Conservation (phyloP, 2,888 invertebrate species). For the Holacanthella duospinosa region DNA sequence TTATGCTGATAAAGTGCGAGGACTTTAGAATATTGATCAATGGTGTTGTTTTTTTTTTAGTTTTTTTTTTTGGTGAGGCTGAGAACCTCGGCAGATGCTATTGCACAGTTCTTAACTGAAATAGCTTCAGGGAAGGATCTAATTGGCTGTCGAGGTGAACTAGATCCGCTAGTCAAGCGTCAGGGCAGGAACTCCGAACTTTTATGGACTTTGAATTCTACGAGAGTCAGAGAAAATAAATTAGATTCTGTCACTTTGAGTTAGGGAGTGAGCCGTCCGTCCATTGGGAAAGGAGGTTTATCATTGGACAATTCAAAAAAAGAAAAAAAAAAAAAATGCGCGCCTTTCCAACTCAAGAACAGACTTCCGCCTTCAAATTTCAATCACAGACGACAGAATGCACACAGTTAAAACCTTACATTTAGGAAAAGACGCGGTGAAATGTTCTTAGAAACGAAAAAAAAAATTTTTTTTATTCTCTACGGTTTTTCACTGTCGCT, state of each 20-base stretch:
- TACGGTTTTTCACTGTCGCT: background rate
- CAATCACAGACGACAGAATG: too few species aligned
- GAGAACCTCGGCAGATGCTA: too few species aligned
- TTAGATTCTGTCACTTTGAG: constrained; percentile 5
- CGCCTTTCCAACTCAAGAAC: too few species aligned
- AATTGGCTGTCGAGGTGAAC: constrained; percentile 8
- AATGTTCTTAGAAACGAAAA: too few species aligned
- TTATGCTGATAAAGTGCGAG: too few species aligned
- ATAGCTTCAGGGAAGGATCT: constrained; percentile 19
- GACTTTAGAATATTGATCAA: background rate
- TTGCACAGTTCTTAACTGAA: constrained; percentile 11
- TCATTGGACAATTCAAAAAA: too few species aligned
- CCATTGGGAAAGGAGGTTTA: too few species aligned
- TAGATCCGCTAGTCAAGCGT: background rate
- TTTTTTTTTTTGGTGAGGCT: too few species aligned
- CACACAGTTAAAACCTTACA: too few species aligned
- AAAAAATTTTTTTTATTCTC: background rate
- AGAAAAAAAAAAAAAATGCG: too few species aligned
- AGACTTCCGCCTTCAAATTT: too few species aligned
- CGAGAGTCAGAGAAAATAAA: background rate
- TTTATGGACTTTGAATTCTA: constrained; percentile 1
- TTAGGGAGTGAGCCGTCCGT: background rate
- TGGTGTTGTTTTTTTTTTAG: background rate
- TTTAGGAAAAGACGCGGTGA: too few species aligned
- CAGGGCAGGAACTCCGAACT: background rate